A percentile compares a stretch with the other conserved stretches of the same genome.
Evolutionary conservation across 2,113 vertebrate genomes (phyloP).

Genomic region (Saccopteryx bilineata): DNA sequence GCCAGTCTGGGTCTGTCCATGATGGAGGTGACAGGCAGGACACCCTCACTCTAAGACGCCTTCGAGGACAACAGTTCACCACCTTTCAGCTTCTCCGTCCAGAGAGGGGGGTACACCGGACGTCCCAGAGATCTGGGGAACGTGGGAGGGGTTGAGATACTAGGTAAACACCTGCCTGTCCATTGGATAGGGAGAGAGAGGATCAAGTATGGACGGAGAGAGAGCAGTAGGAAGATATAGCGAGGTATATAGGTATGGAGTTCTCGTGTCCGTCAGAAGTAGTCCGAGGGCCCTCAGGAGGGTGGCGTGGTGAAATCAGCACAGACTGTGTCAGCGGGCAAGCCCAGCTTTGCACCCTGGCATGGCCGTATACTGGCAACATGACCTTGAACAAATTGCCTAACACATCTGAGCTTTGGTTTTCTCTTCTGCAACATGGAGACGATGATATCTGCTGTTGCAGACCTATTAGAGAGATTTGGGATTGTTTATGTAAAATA

Average conservation of each 20-base stretch:
- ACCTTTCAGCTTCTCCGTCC: background rate
- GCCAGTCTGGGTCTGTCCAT: background rate
- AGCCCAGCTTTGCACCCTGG: background rate
- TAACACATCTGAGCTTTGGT: background rate
- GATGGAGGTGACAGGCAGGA: background rate
- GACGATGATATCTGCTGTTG: background rate
- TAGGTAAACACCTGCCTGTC: background rate
- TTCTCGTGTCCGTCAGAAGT: background rate
- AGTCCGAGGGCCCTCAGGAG: background rate
- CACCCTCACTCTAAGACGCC: background rate
- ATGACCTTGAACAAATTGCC: background rate
- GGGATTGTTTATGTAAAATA: background rate
- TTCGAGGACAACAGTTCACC: background rate
- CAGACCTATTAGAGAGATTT: background rate
- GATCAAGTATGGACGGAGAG: no score
- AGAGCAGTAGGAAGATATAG: background rate
- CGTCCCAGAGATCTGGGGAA: background rate
- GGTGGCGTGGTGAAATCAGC: background rate
- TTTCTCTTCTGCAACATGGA: conserved; percentile 21
- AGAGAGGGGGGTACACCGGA: background rate
- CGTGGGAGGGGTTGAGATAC: background rate
- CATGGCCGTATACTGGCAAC: no score
- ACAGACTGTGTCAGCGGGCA: background rate
- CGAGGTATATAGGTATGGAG: rapidly evolving
- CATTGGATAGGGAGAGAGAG: background rate